Evolutionary conservation across 2,797 vertebrate species (phyloP).

Genomic region (Onychomys torridus): DNA sequence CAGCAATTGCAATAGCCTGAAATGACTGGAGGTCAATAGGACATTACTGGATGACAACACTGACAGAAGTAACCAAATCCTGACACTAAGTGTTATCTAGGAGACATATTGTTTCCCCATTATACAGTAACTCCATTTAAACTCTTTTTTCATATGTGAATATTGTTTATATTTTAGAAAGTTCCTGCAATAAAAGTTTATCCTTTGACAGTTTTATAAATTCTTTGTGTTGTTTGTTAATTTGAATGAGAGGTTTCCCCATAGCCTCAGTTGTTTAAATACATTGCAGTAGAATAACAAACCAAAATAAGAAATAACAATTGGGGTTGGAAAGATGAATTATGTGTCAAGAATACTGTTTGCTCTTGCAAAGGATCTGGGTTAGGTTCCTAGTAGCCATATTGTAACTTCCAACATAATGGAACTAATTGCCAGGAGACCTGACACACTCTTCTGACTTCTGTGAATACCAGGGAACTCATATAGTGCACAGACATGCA

Average conservation of each 20-base stretch:
- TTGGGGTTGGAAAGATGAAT: not conserved
- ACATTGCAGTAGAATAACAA: not conserved
- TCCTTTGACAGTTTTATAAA: not conserved
- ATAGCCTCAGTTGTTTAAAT: not conserved
- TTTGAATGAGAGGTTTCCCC: not conserved
- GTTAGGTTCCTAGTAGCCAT: rapidly evolving
- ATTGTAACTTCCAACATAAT: not conserved
- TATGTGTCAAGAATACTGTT: not conserved
- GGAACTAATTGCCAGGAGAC: not conserved
- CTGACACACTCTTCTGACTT: not conserved
- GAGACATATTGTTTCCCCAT: not conserved
- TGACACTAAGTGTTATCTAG: not conserved
- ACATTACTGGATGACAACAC: not conserved
- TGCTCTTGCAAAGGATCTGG: not conserved
- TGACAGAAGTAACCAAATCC: not conserved
- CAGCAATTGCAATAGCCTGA: not conserved
- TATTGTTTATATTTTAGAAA: not conserved
- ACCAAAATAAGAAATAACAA: not conserved
- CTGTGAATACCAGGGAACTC: not conserved
- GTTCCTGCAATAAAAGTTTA: not conserved
- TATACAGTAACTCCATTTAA: not conserved
- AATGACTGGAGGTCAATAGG: rapidly evolving
- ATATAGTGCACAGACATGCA: not conserved
- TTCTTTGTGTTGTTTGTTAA: not conserved
- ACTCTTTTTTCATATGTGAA: not conserved